Percentiles rank a stretch among this genome's conserved stretches.
Conservation (phyloP, 2,797 vertebrate genomes). For the Orestias chungarensis region DNA sequence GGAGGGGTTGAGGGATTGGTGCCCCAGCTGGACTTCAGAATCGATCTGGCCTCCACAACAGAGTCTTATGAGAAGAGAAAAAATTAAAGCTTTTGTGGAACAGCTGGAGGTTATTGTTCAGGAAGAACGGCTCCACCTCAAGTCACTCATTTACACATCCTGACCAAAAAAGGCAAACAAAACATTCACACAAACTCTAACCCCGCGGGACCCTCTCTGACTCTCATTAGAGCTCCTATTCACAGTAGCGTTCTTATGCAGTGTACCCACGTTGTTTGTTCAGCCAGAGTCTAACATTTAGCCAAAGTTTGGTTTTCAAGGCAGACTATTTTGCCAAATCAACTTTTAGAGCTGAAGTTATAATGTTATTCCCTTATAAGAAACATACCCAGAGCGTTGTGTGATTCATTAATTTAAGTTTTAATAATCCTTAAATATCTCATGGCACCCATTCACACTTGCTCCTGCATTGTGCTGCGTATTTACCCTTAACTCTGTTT, state of each 20-base stretch:
- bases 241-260: background rate
- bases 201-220: no score
- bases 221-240: background rate
- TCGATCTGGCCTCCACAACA: slow-evolving; percentile 14
- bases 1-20: no score
- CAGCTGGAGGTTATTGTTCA: slow-evolving; percentile 11
- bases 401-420: no score
- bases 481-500: no score
- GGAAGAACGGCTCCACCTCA: background rate
- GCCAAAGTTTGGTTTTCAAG: background rate
- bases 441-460: no score
- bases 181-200: background rate
- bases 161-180: background rate
- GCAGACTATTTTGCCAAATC: no score
- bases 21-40: slow-evolving; percentile 39
- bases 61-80: slow-evolving; percentile 24
- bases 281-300: background rate
- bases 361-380: no score
- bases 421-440: no score
- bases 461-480: no score
- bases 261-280: background rate
- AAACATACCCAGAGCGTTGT: no score
- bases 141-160: background rate
- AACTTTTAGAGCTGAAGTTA: no score
- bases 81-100: slow-evolving; percentile 27